phyloP scores from a whole-genome alignment of 2,888 invertebrate species.

The Rotaria socialis region DNA sequence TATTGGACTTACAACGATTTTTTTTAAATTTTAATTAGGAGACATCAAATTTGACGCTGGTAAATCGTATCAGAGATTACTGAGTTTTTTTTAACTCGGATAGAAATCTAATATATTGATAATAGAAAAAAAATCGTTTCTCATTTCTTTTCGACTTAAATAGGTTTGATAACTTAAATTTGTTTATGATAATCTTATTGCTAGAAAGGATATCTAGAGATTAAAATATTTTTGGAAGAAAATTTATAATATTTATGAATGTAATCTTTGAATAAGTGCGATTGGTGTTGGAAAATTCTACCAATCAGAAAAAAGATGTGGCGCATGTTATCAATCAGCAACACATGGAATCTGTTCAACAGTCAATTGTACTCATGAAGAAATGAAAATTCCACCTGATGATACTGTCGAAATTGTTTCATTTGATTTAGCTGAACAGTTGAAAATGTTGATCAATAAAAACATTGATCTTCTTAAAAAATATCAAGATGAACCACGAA shows the following conservation, averaged over 20 bases:
- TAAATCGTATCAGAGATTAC: too few species aligned
- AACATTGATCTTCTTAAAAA: background rate
- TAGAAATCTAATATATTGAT: too few species aligned
- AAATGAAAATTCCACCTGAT: slow-evolving; percentile 14
- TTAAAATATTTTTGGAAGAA: too few species aligned
- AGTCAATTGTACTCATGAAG: background rate
- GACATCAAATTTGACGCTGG: too few species aligned
- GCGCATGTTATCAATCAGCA: background rate
- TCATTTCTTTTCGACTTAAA: too few species aligned
- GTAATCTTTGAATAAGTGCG: background rate
- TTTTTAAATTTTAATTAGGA: too few species aligned
- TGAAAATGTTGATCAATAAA: background rate
- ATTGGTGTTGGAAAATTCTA: background rate
- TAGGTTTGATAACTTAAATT: too few species aligned
- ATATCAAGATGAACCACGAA: background rate
- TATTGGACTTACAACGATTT: too few species aligned
- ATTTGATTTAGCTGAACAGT: slow-evolving; percentile 6
- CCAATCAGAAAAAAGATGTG: background rate
- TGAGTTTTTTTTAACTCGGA: too few species aligned
- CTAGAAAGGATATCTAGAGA: too few species aligned
- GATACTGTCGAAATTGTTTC: background rate
- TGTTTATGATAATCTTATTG: too few species aligned
- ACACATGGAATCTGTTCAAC: slow-evolving; percentile 4
- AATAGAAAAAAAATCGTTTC: too few species aligned
- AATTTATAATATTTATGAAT: background rate